phyloP scores from a whole-genome alignment of 1,140 invertebrate species.

The Macrosteles quadrilineatus region DNA sequence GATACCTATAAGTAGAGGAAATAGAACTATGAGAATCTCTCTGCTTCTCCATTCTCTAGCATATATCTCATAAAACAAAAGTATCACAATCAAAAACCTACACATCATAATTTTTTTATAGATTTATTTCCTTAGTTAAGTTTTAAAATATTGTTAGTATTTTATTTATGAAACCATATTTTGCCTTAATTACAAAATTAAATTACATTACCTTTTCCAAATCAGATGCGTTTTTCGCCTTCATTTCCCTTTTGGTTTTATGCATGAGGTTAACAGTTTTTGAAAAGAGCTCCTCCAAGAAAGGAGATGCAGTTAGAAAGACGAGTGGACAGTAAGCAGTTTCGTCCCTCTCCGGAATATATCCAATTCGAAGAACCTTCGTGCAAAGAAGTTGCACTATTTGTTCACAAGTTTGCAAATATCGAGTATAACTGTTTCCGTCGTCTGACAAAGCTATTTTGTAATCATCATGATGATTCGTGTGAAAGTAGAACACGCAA shows the following conservation, averaged over 20 bases:
- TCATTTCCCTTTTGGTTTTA: conserved; percentile 23
- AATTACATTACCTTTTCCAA: conserved; percentile 18
- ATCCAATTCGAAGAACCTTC: not conserved
- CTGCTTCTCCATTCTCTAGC: too few relatives aligned
- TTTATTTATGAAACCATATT: too few relatives aligned
- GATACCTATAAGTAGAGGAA: too few relatives aligned
- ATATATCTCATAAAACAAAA: too few relatives aligned
- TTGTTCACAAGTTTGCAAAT: conserved; percentile 5
- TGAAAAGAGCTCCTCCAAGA: conserved; percentile 11
- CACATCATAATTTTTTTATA: too few relatives aligned
- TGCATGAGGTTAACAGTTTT: not conserved
- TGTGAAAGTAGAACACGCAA: conserved; percentile 3
- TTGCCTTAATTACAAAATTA: too few relatives aligned
- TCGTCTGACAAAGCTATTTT: conserved; percentile 2
- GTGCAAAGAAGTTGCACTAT: not conserved
- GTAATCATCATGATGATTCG: not conserved
- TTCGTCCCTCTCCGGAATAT: conserved; percentile 1
- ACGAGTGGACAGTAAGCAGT: not conserved
- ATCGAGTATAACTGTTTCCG: not conserved
- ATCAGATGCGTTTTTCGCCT: conserved; percentile 9
- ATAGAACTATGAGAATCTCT: too few relatives aligned
- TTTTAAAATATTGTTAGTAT: too few relatives aligned
- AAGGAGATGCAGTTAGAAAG: not conserved
- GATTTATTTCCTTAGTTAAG: too few relatives aligned
- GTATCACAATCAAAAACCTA: too few relatives aligned